Evolutionary conservation across 2,113 vertebrate species (phyloP), one percentile per base, ranked within the genome.

Genomic region (Athene noctua): DNA sequence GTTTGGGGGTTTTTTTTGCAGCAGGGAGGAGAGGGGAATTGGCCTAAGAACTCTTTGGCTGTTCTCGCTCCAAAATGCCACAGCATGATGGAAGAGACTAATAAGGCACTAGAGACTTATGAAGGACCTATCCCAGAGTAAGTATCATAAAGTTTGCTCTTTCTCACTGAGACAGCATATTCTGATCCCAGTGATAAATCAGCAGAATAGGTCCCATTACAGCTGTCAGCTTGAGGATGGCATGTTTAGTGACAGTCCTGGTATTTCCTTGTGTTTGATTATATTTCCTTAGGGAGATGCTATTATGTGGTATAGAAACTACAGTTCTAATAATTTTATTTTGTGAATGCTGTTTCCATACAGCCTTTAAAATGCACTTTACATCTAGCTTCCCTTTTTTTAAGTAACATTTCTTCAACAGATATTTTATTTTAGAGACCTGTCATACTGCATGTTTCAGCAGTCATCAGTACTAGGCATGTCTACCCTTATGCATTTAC

Each of bases 41-140:
- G 15, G 17, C 8, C 18, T 17, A 38, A 20, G 17, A 80, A 51
- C 2, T 40, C 22, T 62, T 27, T 42, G 12, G 59, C 18, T 78
- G 5, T 40, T 66, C 27, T 15, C 49, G 14, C 6, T 84, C 55
- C 15, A 2, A 83, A 91, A 62, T 51, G 51, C 19, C 10, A 58
- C 25, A 70, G 5, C 5, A 49, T 73, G 40, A 70, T 34, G 23
- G 6, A 15, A 61, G 5, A 68, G 36, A 68, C 17, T n/a, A 77
- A 30, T 26, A 46, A 0, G 2, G 13, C 8, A 21, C 30, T 23
- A 44, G 14, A 75, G 34, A 89, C 15, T 77, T 34, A 44, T 0
- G 0, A 29, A 12, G 25, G 42, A 62, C 19, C 5, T 51, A 32
- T 27, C 9, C 23, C n/a, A 75, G 59, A 58, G 5, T 29, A 80